Evolutionary conservation across 1,140 invertebrate species (phyloP).

Genomic region (Tigriopus japonicus): DNA sequence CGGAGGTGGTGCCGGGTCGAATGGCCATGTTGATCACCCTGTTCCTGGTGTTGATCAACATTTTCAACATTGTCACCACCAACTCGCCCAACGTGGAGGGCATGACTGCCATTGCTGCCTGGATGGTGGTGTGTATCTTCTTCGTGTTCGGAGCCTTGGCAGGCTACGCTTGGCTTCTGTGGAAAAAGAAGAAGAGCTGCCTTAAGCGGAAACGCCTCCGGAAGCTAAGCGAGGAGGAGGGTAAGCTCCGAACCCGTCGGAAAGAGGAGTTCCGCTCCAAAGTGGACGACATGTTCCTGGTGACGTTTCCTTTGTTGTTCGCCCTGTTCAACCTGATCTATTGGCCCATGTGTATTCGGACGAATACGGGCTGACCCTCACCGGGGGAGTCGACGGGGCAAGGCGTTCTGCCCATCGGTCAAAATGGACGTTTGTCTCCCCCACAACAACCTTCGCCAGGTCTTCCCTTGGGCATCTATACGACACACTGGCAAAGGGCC

Average conservation of each 20-base stretch:
- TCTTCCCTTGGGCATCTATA: constrained; percentile 14
- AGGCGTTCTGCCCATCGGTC: neutral
- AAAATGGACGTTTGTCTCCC: neutral
- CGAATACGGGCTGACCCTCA: neutral
- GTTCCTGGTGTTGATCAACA: constrained; percentile 15
- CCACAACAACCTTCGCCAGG: neutral
- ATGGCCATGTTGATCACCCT: constrained; percentile 15
- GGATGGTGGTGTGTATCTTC: constrained; percentile 15
- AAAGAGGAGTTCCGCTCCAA: constrained; percentile 9
- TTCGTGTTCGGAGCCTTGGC: constrained; percentile 13
- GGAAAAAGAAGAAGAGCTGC: constrained; percentile 15
- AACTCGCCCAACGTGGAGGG: constrained; percentile 15
- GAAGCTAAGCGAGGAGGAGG: constrained; percentile 12
- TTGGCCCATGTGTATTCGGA: constrained; percentile 10
- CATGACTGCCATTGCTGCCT: constrained; percentile 14
- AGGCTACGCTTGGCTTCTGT: constrained; percentile 12
- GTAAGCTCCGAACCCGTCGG: neutral
- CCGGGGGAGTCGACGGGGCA: neutral
- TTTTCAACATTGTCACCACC: constrained; percentile 14
- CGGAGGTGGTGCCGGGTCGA: constrained; percentile 10
- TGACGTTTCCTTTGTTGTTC: constrained; percentile 11
- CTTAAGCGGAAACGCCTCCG: constrained; percentile 6
- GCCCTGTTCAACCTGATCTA: constrained; percentile 13
- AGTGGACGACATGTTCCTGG: constrained; percentile 14
- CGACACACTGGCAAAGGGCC: constrained; percentile 5